Evolutionary conservation across 2,113 vertebrate genomes (phyloP).

Genomic region (Gymnogyps californianus): DNA sequence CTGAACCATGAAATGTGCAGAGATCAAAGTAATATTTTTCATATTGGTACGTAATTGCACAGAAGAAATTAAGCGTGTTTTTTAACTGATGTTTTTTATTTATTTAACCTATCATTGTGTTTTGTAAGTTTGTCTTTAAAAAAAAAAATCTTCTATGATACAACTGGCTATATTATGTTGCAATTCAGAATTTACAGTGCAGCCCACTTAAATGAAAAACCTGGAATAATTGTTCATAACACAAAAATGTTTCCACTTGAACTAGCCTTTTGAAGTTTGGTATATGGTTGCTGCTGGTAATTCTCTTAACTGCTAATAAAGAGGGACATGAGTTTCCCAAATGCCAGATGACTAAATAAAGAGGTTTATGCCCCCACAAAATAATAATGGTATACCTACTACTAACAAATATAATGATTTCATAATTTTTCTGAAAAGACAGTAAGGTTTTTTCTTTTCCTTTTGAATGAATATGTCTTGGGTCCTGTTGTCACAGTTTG

Average conservation of each 20-base stretch:
- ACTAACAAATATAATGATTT: conserved; percentile 18
- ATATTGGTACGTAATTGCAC: conserved; percentile 71
- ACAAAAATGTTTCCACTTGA: neutral
- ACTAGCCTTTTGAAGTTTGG: conserved; percentile 21
- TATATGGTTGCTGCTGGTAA: conserved; percentile 16
- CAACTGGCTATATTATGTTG: conserved; percentile 68
- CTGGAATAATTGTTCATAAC: conserved; percentile 44
- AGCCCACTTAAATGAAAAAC: conserved; percentile 74
- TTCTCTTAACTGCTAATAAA: neutral
- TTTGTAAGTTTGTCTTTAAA: conserved; percentile 62
- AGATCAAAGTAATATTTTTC: conserved; percentile 68
- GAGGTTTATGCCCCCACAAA: neutral
- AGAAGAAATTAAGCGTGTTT: conserved; percentile 69
- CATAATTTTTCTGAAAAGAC: neutral
- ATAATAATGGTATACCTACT: neutral
- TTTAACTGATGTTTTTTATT: conserved; percentile 76
- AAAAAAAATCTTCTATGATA: conserved; percentile 52
- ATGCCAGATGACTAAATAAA: neutral
- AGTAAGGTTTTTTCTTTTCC: neutral
- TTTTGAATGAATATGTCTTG: neutral
- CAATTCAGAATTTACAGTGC: conserved; percentile 69
- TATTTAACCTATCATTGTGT: conserved; percentile 77
- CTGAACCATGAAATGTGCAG: conserved; percentile 35
- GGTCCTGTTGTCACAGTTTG: neutral
- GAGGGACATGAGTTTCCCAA: neutral